Percentiles rank a stretch among this genome's conserved stretches.
phyloP scores from a whole-genome alignment of 2,113 vertebrate species.

The Spea multiplicata region DNA sequence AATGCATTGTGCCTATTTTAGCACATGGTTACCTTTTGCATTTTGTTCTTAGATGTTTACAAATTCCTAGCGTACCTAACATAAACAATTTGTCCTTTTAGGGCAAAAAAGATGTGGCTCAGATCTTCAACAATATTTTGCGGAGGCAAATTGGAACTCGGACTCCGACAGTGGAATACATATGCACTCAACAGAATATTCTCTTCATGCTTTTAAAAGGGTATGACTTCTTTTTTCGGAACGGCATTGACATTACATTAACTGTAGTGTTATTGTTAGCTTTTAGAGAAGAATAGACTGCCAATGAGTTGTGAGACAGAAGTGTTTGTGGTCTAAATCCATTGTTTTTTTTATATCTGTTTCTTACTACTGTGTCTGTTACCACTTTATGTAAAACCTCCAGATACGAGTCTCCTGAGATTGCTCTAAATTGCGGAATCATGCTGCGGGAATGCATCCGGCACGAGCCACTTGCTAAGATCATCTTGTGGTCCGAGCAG shows the following conservation, averaged over 20 bases:
- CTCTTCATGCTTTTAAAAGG: slow-evolving; percentile 97
- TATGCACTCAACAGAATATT: slow-evolving; percentile 96
- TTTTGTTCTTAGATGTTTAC: not conserved
- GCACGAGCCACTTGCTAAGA: slow-evolving; percentile 80
- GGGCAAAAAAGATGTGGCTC: slow-evolving; percentile 97
- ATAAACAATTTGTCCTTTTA: slow-evolving; percentile 55
- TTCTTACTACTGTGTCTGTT: not conserved
- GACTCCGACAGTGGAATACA: slow-evolving; percentile 94
- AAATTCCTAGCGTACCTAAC: no score
- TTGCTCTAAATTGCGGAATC: slow-evolving; percentile 82
- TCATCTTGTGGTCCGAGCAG: slow-evolving; percentile 82
- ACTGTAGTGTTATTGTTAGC: no score
- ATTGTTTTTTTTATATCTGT: not conserved
- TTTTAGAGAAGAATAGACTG: not conserved
- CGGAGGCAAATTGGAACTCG: slow-evolving; percentile 93
- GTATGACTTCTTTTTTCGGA: slow-evolving; percentile 62
- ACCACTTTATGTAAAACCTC: not conserved
- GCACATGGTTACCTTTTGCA: no score
- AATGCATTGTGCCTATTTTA: no score
- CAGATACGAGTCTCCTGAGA: slow-evolving; percentile 82
- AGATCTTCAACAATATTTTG: slow-evolving; percentile 98
- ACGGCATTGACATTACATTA: not conserved
- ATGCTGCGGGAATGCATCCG: slow-evolving; percentile 83
- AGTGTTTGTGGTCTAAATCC: not conserved
- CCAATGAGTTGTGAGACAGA: not conserved